phyloP scores from a whole-genome alignment of 2,888 invertebrate species.

The Elmis aenea region DNA sequence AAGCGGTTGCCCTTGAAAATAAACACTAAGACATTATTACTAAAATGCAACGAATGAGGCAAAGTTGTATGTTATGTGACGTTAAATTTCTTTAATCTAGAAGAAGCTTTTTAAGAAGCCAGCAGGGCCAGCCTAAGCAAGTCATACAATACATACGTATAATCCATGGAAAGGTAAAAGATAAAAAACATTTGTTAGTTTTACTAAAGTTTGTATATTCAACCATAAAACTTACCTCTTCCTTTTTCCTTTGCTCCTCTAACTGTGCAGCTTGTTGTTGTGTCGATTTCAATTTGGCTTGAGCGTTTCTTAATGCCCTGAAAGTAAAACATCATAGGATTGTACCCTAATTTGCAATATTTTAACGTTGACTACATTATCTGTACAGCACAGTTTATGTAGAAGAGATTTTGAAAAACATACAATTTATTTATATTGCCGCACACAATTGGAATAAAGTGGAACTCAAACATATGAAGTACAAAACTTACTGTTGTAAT shows the following conservation, averaged over 20 bases:
- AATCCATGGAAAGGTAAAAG: constrained; percentile 4
- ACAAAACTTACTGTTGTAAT: constrained; percentile 75
- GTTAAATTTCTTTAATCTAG: constrained; percentile 54
- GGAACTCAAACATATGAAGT: no score
- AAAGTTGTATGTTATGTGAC: constrained; percentile 31
- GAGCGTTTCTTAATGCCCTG: constrained; percentile 85
- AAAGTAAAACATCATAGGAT: constrained; percentile 14
- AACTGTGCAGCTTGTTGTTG: constrained; percentile 72
- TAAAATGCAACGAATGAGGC: constrained; percentile 40
- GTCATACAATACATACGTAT: constrained; percentile 16
- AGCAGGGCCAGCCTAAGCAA: constrained; percentile 77
- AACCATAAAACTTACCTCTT: constrained; percentile 55
- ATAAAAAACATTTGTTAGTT: no score
- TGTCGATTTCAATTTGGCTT: constrained; percentile 84
- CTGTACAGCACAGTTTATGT: no score
- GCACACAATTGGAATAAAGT: no score
- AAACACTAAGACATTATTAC: constrained; percentile 4
- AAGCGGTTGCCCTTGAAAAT: no score
- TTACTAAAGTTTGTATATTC: background rate
- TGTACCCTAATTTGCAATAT: no score
- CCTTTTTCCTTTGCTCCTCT: constrained; percentile 51
- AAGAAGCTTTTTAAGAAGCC: constrained; percentile 94
- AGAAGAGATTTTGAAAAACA: no score
- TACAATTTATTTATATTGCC: no score
- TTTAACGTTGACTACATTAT: no score